These are phyloP conservation scores for Elysia crispata DNA, from an alignment of 2,888 invertebrate species.

Conservation along the genomic window DNA sequence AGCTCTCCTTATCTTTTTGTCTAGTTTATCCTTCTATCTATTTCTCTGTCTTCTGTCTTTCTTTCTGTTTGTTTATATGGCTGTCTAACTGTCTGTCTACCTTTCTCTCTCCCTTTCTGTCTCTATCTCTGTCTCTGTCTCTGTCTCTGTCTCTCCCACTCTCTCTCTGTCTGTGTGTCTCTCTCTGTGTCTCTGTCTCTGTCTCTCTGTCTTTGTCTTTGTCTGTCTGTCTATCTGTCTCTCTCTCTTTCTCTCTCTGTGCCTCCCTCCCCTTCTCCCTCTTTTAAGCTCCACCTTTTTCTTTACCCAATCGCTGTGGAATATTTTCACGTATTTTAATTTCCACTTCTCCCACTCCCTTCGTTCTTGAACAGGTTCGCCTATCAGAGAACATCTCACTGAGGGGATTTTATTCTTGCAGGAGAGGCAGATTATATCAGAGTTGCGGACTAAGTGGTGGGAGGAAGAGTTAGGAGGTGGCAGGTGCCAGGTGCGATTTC, in stretches of 20 bases:
- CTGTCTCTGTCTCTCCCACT: too few relatives aligned
- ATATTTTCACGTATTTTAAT: neutral
- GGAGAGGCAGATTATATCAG: conserved; percentile 92
- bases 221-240: too few relatives aligned
- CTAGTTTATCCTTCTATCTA: neutral
- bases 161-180: too few relatives aligned
- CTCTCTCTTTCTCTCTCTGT: conserved; percentile 15
- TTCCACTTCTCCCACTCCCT: neutral
- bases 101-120: neutral
- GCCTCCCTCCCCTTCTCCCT: neutral
- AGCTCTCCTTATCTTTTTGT: neutral
- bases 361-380: conserved; percentile 82
- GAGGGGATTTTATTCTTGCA: conserved; percentile 95
- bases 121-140: too few relatives aligned
- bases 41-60: too few relatives aligned
- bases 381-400: conserved; percentile 97
- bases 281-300: neutral
- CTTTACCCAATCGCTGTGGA: too few relatives aligned
- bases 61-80: too few relatives aligned
- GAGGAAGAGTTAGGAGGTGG: conserved; percentile 67
- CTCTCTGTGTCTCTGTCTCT: too few relatives aligned
- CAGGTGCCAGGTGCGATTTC: conserved; percentile 80
- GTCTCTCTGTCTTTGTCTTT: too few relatives aligned
- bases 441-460: conserved; percentile 97
- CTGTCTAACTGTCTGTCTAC: neutral